These are phyloP conservation scores for Pherbina coryleti DNA, from an alignment of 2,888 invertebrate species.

Conservation along the genomic window DNA sequence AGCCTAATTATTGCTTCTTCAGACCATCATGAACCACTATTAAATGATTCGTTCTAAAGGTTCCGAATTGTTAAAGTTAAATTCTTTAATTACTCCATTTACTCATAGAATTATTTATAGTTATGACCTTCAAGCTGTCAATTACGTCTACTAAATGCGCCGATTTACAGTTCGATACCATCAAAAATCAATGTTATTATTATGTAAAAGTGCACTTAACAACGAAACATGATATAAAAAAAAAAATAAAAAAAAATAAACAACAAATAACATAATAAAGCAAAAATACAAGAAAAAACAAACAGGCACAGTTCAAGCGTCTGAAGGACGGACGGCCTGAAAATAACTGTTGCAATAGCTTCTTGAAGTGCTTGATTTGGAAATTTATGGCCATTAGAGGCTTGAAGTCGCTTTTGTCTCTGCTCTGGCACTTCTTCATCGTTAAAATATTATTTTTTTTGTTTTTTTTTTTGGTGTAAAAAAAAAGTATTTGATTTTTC, in stretches of 20 bases:
- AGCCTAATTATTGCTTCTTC: too few relatives aligned
- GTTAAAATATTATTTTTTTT: background rate
- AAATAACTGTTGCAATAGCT: conserved; percentile 18
- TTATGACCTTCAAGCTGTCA: conserved; percentile 1
- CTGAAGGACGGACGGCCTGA: background rate
- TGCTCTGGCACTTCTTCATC: conserved; percentile 4
- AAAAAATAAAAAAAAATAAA: background rate
- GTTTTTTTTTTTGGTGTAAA: background rate
- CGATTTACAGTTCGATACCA: background rate
- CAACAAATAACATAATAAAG: background rate
- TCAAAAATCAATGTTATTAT: conserved; percentile 13
- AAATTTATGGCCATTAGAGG: conserved; percentile 17
- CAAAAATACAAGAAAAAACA: background rate
- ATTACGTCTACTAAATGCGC: background rate
- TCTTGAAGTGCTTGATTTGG: conserved; percentile 28
- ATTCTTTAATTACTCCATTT: too few relatives aligned
- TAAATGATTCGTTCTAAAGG: too few relatives aligned
- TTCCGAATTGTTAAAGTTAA: too few relatives aligned
- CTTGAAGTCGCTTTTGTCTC: background rate
- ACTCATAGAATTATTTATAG: too few relatives aligned
- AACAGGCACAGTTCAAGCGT: background rate
- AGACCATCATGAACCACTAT: too few relatives aligned
- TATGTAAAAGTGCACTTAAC: conserved; percentile 23
- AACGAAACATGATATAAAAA: background rate
- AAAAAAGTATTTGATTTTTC: background rate